A percentile compares a stretch with the other conserved stretches of the same genome.
Evolutionary conservation across 1,140 invertebrate species (phyloP).

Genomic region (Diachasmimorpha longicaudata): DNA sequence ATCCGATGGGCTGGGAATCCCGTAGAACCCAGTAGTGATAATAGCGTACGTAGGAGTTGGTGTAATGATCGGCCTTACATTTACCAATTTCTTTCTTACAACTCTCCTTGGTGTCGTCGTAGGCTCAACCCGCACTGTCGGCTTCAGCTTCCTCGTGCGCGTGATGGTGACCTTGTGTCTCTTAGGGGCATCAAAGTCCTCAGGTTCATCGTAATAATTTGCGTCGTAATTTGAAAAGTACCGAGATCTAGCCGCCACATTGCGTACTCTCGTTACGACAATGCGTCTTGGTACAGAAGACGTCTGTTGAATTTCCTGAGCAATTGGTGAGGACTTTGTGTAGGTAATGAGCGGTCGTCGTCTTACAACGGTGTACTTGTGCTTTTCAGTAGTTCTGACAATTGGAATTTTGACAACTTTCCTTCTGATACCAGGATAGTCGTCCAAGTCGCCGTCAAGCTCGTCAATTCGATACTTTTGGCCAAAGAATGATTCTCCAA

Average conservation of each 20-base stretch:
- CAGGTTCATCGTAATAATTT: not conserved
- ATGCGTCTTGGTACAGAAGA: conserved; percentile 45
- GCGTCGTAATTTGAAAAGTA: conserved; percentile 8
- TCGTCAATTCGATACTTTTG: conserved; percentile 20
- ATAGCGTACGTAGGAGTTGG: conserved; percentile 52
- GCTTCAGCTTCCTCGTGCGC: conserved; percentile 50
- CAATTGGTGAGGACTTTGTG: conserved; percentile 25
- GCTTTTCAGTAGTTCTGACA: conserved; percentile 42
- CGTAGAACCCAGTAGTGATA: conserved; percentile 59
- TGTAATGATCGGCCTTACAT: conserved; percentile 48
- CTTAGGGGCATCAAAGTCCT: conserved; percentile 20
- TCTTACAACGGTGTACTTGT: conserved; percentile 55
- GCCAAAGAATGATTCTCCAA: conserved; percentile 19
- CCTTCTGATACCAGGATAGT: conserved; percentile 35
- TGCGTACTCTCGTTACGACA: conserved; percentile 51
- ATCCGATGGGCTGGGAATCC: conserved; percentile 34
- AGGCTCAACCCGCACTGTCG: conserved; percentile 30
- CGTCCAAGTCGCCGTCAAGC: conserved; percentile 14
- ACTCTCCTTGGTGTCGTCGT: conserved; percentile 36
- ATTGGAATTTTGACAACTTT: conserved; percentile 53
- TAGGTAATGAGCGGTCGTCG: conserved; percentile 47
- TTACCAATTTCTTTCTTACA: conserved; percentile 55
- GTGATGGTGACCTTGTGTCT: conserved; percentile 57
- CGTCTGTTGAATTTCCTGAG: conserved; percentile 13
- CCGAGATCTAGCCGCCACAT: conserved; percentile 28